Evolutionary conservation across 2,113 vertebrate species (phyloP).

Genomic region (Pongo abelii): DNA sequence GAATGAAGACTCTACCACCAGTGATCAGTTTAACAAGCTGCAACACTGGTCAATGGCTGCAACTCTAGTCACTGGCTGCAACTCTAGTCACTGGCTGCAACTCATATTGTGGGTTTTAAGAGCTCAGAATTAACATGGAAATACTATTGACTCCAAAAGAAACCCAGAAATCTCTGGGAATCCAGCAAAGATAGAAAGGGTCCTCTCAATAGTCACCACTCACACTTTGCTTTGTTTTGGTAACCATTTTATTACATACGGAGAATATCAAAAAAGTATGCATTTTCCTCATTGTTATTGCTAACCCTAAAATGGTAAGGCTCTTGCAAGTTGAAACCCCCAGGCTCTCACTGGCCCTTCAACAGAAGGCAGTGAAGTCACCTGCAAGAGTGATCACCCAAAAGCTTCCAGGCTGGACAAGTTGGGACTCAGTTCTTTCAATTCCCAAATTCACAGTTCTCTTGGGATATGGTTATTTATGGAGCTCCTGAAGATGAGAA

Average conservation of each 20-base stretch:
- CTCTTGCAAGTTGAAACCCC: not conserved
- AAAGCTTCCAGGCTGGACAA: not conserved
- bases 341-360: not conserved
- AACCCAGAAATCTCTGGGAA: no score
- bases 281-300: not conserved
- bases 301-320: not conserved
- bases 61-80: not conserved
- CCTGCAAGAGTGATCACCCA: not conserved
- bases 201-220: not conserved
- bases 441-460: not conserved
- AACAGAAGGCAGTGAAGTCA: not conserved
- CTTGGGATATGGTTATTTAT: not conserved
- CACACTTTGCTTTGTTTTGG: not conserved
- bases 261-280: not conserved
- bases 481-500: not conserved
- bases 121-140: no score
- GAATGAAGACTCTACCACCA: not conserved
- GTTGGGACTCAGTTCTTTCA: not conserved
- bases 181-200: not conserved
- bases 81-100: no score
- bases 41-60: no score
- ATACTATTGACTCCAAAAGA: no score
- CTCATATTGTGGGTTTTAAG: no score
- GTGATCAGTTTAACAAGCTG: not conserved
- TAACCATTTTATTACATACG: not conserved